Evolutionary conservation across 2,888 invertebrate genomes (phyloP), one percentile per base, ranked within the genome.

Genomic region (Amaurobius ferox): DNA sequence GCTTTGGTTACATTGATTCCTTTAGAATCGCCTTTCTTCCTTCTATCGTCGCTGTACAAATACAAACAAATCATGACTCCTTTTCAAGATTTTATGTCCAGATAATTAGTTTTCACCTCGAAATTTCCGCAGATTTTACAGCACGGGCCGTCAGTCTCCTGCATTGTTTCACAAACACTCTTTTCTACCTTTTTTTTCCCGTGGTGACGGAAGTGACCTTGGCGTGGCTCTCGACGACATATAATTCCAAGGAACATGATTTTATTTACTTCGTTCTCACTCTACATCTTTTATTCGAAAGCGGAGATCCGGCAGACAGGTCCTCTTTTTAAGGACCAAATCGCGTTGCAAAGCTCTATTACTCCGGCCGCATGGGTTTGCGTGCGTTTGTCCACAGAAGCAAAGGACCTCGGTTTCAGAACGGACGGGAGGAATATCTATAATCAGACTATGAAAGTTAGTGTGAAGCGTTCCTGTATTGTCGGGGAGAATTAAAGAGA

Each of bases 241-340:
- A 44, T 16, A 16, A 16, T 44, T 44, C 2, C 44, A 44, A 16
- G 44, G 44, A 44, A 44, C 44, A 2, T 2, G 16, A 44, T 7
- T 44, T 44, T 44, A 44, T 44, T 44, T 44, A 44, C 44, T 44
- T 16, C 44, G 11, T 16, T 9, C 44, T 44, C 44, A 16, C n/a
- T n/a, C n/a, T n/a, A n/a, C n/a, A 44, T 5, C 44, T 44, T 44
- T 44, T 44, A 44, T 44, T 5, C 16, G 9, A 44, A 44, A 44
- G 44, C 44, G 44, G 44, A 44, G 44, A 44, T 44, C 44, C 44
- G 44, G 44, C 44, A 44, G 44, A 44, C 44, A 16, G 44, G 44
- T n/a, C n/a, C n/a, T 35, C 35, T 44, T 44, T 44, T 16, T 44
- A 44, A 44, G 44, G 44, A 16, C 16, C 44, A 16, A 44, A 44